phyloP scores from a whole-genome alignment of 2,888 invertebrate genomes.

The Muschampia plurimacula region DNA sequence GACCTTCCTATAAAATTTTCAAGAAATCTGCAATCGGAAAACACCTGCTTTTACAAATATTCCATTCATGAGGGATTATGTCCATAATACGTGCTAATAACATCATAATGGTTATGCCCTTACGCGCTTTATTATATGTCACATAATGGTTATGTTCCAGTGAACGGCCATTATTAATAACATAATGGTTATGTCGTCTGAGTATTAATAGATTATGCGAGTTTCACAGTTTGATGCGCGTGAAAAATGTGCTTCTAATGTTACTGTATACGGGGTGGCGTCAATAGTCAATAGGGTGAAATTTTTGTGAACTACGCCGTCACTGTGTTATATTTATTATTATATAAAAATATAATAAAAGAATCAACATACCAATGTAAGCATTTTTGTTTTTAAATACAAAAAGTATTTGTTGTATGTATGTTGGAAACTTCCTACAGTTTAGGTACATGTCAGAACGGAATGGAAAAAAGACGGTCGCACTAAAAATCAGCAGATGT shows the following conservation, averaged over 20 bases:
- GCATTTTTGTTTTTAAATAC: too few relatives aligned
- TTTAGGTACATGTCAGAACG: too few relatives aligned
- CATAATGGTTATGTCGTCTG: conserved; percentile 28
- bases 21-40: neutral
- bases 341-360: too few relatives aligned
- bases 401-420: too few relatives aligned
- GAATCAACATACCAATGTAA: too few relatives aligned
- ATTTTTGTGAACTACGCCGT: too few relatives aligned
- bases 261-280: conserved; percentile 51
- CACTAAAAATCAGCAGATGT: too few relatives aligned
- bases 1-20: neutral
- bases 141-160: conserved; percentile 25
- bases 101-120: conserved; percentile 37
- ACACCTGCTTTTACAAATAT: neutral
- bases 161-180: conserved; percentile 25
- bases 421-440: too few relatives aligned
- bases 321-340: too few relatives aligned
- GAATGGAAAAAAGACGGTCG: too few relatives aligned
- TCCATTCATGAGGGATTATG: conserved; percentile 37
- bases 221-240: conserved; percentile 61
- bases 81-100: conserved; percentile 41
- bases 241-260: conserved; percentile 53
- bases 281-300: neutral
- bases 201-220: conserved; percentile 49
- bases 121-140: conserved; percentile 28